Evolutionary conservation across 2,888 invertebrate genomes (phyloP).

Genomic region (Mesoligia furuncula): DNA sequence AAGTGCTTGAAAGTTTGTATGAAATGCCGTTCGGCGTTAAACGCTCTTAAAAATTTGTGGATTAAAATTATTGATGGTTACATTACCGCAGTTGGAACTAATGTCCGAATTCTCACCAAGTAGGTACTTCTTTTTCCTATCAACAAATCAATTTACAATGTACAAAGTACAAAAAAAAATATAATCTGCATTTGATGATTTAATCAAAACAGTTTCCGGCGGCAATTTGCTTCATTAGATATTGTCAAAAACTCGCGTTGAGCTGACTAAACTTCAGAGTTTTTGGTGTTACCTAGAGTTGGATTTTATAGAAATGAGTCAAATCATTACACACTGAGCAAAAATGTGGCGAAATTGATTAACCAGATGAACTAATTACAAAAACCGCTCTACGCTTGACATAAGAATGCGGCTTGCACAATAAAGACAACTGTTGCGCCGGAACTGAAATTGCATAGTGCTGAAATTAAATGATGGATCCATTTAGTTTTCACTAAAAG

Average conservation of each 20-base stretch:
- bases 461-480: not conserved
- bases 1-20: too few species aligned
- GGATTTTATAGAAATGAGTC: constrained; percentile 21
- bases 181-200: not conserved
- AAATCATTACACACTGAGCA: constrained; percentile 20
- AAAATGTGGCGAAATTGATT: constrained; percentile 47
- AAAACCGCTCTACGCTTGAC: constrained; percentile 8
- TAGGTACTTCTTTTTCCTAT: not conserved
- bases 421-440: constrained; percentile 13
- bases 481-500: not conserved
- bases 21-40: too few species aligned
- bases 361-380: constrained; percentile 28
- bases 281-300: not conserved
- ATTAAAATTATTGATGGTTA: too few species aligned
- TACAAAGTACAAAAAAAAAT: not conserved
- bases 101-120: not conserved
- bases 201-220: not conserved
- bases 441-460: not conserved
- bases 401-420: constrained; percentile 5
- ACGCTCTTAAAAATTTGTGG: too few species aligned
- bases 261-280: not conserved
- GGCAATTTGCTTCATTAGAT: not conserved
- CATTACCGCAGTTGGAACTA: not conserved
- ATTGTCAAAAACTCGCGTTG: not conserved
- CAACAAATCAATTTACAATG: not conserved